These are phyloP conservation scores for Alces alces DNA, from an alignment of 2,113 vertebrate species.

Conservation along the genomic window DNA sequence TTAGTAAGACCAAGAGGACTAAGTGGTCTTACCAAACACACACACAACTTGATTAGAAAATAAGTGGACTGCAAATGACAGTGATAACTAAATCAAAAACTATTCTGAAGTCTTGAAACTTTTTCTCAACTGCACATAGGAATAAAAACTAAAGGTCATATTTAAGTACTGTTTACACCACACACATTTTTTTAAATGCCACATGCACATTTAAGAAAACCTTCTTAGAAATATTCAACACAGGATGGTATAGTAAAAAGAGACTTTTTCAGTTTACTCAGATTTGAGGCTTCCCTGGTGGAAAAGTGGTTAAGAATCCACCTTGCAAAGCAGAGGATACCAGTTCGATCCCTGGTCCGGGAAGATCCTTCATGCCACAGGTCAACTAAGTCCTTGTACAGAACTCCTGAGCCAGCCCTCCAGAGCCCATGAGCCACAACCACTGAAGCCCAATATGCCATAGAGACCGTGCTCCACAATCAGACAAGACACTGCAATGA, in stretches of 20 bases:
- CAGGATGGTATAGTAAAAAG: background rate
- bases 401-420: background rate
- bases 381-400: background rate
- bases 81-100: background rate
- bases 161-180: slow-evolving; percentile 12
- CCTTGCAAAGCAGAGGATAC: background rate
- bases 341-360: background rate
- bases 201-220: background rate
- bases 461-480: background rate
- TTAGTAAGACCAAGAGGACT: background rate
- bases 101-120: background rate
- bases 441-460: background rate
- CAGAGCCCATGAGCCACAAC: background rate
- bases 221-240: background rate
- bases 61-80: background rate
- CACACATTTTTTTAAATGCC: background rate
- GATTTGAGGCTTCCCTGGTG: background rate
- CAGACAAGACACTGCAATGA: background rate
- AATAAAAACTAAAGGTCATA: slow-evolving; percentile 26
- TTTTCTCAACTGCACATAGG: background rate
- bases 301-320: background rate
- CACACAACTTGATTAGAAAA: slow-evolving; percentile 23
- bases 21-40: background rate
- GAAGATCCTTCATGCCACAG: background rate
- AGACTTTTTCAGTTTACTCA: background rate